Evolutionary conservation across 2,797 vertebrate species (phyloP), one percentile per base, ranked within the genome.

Genomic region (Pipistrellus kuhlii): DNA sequence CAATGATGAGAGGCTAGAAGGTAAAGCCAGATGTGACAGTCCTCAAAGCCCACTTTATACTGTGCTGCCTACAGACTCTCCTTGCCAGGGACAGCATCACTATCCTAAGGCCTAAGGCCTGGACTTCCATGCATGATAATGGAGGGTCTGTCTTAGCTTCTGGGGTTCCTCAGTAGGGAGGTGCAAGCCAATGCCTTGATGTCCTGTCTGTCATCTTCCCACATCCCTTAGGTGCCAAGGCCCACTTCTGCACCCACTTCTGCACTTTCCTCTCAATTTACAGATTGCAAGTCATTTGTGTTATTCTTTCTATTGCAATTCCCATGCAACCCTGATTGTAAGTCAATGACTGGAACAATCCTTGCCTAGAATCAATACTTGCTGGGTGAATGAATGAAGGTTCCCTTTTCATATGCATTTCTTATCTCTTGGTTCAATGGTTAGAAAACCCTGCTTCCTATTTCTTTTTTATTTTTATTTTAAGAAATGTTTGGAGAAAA

Each of bases 401-500:
- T 62, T 89, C 35, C 44, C 21, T 85, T 51, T 90, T 44, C 38
- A 35, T 72, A 55, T 38, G 53, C 14, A 41, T 15, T 30, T 64
- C n/a, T 53, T 83, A 5, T 66, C 3, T 75, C 46, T 57, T 57
- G 8, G 3, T 62, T 92, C 94, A 41, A 62, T 88, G n/a, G 41
- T 62, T 87, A 90, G 51, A 75, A 88, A 75, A 6, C 8, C 38
- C 51, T 30, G 1, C 15, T 90, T 32, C 30, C 12, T 93, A 6
- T 57, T 51, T 80, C 11, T 21, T 82, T 35, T 44, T 44, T 44
- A 44, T 46, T 48, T 0, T 8, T 76, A 35, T 59, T 87, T 88
- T 90, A 75, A 87, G 23, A 62, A 62, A 46, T 72, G 15, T 84
- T 59, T 81, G 21, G 69, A 78, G 64, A 55, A 93, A 78, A 85